Base-by-base conservation (phyloP, 2,888 invertebrate genomes). In the Tetrapedia diversipes region DNA sequence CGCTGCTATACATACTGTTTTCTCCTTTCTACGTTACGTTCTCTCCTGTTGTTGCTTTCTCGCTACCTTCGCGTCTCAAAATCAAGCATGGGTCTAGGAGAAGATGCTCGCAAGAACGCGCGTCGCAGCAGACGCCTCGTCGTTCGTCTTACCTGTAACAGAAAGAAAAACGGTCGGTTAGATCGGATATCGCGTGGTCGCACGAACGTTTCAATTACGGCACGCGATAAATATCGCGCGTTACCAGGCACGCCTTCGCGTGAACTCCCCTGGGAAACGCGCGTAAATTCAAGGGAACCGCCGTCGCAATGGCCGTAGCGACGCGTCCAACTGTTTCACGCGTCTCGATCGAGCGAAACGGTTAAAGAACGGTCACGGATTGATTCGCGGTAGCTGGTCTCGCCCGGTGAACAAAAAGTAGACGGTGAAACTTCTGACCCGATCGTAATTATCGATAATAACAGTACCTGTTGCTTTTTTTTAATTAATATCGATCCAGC, bases 171-270 rank as follows among this genome's bases (percentile, higher is more conserved):
- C 77, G 64, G n/a, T 74, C 56, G 86, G 79, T 87, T 84, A 86
- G 85, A 86, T 87, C 85, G 80, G 84, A 75, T 85, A 83, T 86
- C 87, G 77, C 75, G 45, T 43, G 64, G 65, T 41, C 67, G 77
- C 85, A 82, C 78, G 84, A 86, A 88, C 86, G 84, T 87, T 88
- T 89, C 88, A 87, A 89, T 88, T 88, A 86, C 85, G 73, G 66
- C 49, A 32, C 45, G 59, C 78, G 85, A 86, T 87, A 86, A 88
- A 85, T 87, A 86, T 85, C 85, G 78, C 76, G 79, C 77, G 71
- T 57, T 69, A 76, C 77, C 70, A 68, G 79, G 56, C 74, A 49
- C 70, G 61, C 70, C 70, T n/a, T 64, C 53, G 77, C 66, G 70
- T 51, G 56, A 77, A 77, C 60, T 64, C 63, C 37, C 41, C 16